Conservation (phyloP, 2,113 vertebrate genomes). For the Atractosteus spatula region DNA sequence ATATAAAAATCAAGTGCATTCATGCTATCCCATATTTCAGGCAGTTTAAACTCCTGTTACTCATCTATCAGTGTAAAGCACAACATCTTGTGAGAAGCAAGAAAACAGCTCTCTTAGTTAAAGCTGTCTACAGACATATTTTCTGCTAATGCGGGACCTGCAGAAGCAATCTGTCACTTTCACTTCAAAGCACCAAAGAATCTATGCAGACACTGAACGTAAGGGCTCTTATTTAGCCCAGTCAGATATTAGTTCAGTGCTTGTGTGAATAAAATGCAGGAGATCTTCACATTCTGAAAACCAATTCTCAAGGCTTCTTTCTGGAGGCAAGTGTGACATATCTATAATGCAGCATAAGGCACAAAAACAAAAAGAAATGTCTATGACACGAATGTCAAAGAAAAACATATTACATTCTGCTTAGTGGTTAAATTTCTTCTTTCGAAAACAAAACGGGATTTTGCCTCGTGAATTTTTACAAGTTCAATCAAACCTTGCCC, state of each 20-base stretch:
- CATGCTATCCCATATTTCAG: slow-evolving; percentile 34
- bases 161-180: neutral
- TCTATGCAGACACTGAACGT: neutral
- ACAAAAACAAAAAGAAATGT: too few relatives aligned
- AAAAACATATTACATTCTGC: too few relatives aligned
- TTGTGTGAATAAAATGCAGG: too few relatives aligned
- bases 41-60: slow-evolving; percentile 39
- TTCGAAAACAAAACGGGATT: too few relatives aligned
- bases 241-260: too few relatives aligned
- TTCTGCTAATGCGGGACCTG: neutral
- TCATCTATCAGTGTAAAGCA: slow-evolving; percentile 45
- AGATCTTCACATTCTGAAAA: too few relatives aligned
- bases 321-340: too few relatives aligned
- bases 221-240: neutral
- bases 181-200: neutral
- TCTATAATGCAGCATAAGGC: too few relatives aligned
- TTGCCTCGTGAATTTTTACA: too few relatives aligned
- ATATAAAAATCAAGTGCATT: slow-evolving; percentile 54
- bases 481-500: neutral
- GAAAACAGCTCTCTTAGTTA: slow-evolving; percentile 46
- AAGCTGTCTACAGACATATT: slow-evolving; percentile 28
- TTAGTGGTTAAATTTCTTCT: too few relatives aligned
- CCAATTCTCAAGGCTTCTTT: too few relatives aligned
- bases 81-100: slow-evolving; percentile 31
- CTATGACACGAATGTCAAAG: too few relatives aligned